Conservation (phyloP, 2,797 vertebrate genomes). For the Oryzias sinensis region DNA sequence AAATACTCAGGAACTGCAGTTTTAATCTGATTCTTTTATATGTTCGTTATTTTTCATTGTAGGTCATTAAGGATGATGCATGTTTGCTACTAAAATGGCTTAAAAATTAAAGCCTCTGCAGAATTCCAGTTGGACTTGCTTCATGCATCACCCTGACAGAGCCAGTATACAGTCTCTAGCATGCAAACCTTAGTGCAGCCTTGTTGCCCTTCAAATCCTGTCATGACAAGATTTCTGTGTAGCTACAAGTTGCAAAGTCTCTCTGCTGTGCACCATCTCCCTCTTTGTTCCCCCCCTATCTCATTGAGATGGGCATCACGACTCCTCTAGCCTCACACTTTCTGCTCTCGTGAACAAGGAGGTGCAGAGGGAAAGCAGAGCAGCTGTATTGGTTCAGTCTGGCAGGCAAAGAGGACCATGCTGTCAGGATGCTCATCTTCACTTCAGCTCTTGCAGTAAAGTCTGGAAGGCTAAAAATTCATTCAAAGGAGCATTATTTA, state of each 20-base stretch:
- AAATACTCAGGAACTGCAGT: no score
- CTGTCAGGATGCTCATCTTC: conserved; percentile 37
- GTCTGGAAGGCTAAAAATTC: conserved; percentile 19
- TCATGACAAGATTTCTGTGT: conserved; percentile 31
- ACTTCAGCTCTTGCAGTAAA: conserved; percentile 22
- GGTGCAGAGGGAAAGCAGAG: conserved; percentile 55
- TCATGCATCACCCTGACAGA: neutral
- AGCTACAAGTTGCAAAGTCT: conserved; percentile 40
- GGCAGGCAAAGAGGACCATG: conserved; percentile 7
- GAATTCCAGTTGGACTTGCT: no score
- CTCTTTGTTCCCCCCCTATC: conserved; percentile 31
- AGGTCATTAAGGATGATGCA: no score
- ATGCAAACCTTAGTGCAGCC: conserved; percentile 5
- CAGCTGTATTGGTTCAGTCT: conserved; percentile 32
- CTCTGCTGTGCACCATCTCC: conserved; percentile 39
- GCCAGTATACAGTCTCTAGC: neutral
- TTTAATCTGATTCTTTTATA: no score
- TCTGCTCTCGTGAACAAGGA: conserved; percentile 70
- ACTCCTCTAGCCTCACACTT: conserved; percentile 56
- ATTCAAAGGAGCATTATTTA: neutral
- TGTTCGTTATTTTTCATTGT: no score
- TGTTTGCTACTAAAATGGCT: no score
- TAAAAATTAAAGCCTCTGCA: no score
- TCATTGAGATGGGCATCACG: conserved; percentile 75
- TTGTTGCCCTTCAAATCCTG: conserved; percentile 4